Base-by-base conservation (phyloP, 1,140 invertebrate genomes). In the Camponotus floridanus region DNA sequence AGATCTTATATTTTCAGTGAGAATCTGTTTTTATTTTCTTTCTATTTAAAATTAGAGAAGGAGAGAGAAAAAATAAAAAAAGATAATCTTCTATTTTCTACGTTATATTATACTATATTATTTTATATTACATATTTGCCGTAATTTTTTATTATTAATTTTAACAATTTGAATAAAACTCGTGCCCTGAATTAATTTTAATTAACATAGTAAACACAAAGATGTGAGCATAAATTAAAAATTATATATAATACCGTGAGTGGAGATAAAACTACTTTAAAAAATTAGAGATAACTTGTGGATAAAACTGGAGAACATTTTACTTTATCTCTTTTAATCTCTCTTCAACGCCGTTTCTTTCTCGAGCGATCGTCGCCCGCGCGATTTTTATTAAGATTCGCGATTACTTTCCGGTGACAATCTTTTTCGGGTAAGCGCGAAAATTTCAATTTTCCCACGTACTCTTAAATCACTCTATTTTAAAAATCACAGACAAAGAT, bases 351-450 rank as follows among this genome's bases (percentile, higher is more conserved):
- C 36, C 36, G 26, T 55, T 13, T 45, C 67, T 48, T 81, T 61
- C 13, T 45, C n/a, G 26, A 21, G 55, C 39, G 36, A 42, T 31
- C 36, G 9, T 70, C 45, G 76, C 8, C n/a, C 0, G 13, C 18
- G 55, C 8, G 57, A 81, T 73, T 80, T 80, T 70, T 67, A 70
- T 70, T 83, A 83, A 83, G 68, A 83, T 62, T 68, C 55, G 39
- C 39, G 68, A 26, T 74, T 59, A 73, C 4, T 51, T 18, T 51
- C 1, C 39, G 79, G 18, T 31, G n/a, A 45, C 15, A 71, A 81
- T 71, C 55, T 81, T 42, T 15, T 51, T 13, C 15, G 2, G 55
- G 26, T 55, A 64, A n/a, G 55, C 55, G 67, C 36, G 15, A 73
- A 45, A 83, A 39, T 57, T 61, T 33, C 21, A 73, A 83, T 83